A percentile compares a stretch with the other conserved stretches of the same genome.
These are phyloP conservation scores for Chlorops oryzae DNA, from an alignment of 1,140 invertebrate species.

Conservation along the genomic window DNA sequence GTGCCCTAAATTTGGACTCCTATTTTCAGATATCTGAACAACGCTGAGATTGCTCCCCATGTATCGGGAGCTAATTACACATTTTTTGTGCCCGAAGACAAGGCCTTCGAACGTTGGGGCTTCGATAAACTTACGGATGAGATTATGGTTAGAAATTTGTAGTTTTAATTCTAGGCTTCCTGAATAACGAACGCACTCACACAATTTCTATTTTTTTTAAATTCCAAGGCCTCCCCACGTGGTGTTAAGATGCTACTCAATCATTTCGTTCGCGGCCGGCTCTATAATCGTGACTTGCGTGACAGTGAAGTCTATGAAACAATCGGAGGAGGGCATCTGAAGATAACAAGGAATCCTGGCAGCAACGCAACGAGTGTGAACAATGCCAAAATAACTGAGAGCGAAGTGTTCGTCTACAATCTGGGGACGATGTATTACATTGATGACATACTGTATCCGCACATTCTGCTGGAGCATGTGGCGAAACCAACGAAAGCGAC, in stretches of 20 bases:
- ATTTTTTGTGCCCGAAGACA: conserved; percentile 58
- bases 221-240: conserved; percentile 50
- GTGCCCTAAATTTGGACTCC: too few species aligned
- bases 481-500: conserved; percentile 33
- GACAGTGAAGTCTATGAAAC: conserved; percentile 51
- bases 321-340: conserved; percentile 53
- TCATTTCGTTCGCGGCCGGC: conserved; percentile 56
- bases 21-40: conserved; percentile 50
- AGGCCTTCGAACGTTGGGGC: conserved; percentile 54
- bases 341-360: conserved; percentile 50
- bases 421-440: conserved; percentile 58
- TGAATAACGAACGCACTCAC: too few species aligned
- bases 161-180: too few species aligned
- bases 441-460: conserved; percentile 53
- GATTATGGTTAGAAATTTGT: conserved; percentile 44
- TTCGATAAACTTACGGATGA: conserved; percentile 55
- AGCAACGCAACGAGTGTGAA: conserved; percentile 51
- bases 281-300: conserved; percentile 55
- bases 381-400: conserved; percentile 54
- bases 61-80: conserved; percentile 57
- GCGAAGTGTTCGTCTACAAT: conserved; percentile 58
- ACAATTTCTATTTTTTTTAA: not conserved
- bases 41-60: conserved; percentile 55
- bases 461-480: conserved; percentile 40
- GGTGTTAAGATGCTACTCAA: conserved; percentile 55